Conservation (phyloP, 2,113 vertebrate species). For the Hucho hucho region DNA sequence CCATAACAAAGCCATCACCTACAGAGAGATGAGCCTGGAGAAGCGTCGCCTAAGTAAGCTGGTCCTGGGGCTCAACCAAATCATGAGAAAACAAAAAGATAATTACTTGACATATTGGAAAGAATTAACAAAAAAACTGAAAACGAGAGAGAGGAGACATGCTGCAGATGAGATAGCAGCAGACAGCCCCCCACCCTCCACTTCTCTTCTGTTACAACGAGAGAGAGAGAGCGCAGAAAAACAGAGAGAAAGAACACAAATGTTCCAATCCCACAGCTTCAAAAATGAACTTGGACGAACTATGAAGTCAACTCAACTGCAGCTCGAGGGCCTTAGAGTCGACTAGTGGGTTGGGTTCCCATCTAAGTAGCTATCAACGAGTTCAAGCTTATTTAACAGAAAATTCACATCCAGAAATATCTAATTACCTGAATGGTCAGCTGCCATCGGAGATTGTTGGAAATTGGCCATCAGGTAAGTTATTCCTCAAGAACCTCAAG, state of each 20-base stretch:
- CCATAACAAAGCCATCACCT: too few species aligned
- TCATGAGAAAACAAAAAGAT: too few species aligned
- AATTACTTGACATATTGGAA: too few species aligned
- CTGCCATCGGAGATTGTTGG: conserved; percentile 4
- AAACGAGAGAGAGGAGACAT: too few species aligned
- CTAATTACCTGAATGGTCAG: conserved; percentile 11
- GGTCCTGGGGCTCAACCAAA: too few species aligned
- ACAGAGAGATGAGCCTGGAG: too few species aligned
- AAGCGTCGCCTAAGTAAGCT: too few species aligned
- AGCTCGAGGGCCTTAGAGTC: not conserved
- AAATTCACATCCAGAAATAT: not conserved
- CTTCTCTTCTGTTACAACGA: not conserved
- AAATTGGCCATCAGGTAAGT: conserved; percentile 30
- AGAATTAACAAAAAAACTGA: too few species aligned
- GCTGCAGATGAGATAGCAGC: too few species aligned
- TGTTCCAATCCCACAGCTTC: not conserved
- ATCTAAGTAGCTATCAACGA: not conserved
- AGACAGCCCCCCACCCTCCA: too few species aligned
- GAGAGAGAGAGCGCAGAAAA: conserved; percentile 9
- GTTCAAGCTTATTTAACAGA: too few species aligned
- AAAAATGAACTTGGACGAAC: not conserved
- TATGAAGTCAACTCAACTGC: too few species aligned
- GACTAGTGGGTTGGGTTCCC: not conserved
- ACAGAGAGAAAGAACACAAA: not conserved
- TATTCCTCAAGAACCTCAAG: conserved; percentile 26